phyloP scores from a whole-genome alignment of 2,113 vertebrate genomes.

The Smithornis capensis region DNA sequence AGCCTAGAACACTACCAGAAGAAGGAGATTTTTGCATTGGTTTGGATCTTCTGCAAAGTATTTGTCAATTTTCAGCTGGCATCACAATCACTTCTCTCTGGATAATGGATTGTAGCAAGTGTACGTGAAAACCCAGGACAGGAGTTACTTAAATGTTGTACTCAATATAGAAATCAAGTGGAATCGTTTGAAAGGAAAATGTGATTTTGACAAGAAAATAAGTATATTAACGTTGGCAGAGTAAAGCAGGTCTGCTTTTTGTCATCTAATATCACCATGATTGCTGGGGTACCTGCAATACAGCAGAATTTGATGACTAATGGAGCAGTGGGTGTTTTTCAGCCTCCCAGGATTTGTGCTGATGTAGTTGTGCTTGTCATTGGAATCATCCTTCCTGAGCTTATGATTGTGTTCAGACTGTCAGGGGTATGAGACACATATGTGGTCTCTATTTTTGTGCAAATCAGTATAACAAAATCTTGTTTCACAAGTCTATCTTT shows the following conservation, averaged over 20 bases:
- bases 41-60: neutral
- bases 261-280: neutral
- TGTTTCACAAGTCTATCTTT: neutral
- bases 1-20: neutral
- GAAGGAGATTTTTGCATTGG: neutral
- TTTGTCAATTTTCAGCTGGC: neutral
- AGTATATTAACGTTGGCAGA: constrained; percentile 3
- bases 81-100: neutral
- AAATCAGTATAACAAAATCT: neutral
- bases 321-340: neutral
- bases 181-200: neutral
- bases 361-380: neutral
- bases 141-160: neutral
- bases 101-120: neutral
- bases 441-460: neutral
- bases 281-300: neutral
- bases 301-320: constrained; percentile 16
- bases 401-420: neutral
- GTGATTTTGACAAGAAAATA: constrained; percentile 44
- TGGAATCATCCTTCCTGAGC: neutral
- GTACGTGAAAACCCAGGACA: neutral
- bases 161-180: constrained; percentile 1
- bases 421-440: neutral
- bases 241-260: constrained; percentile 17
- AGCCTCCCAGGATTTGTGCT: neutral